These are phyloP conservation scores for Drosophila yooni DNA, from an alignment of 2,888 invertebrate genomes.

Conservation along the genomic window DNA sequence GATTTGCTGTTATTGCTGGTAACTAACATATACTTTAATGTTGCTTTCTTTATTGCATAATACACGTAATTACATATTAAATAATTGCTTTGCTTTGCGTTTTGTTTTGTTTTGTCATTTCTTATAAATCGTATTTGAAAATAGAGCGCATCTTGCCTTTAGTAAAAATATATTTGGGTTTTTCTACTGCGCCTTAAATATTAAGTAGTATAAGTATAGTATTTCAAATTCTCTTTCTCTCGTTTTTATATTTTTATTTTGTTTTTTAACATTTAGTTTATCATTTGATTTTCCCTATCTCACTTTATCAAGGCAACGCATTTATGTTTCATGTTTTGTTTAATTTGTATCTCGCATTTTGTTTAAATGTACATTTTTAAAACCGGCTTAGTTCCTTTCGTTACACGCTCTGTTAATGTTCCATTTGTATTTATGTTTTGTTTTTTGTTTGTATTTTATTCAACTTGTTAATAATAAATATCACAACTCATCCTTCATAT, in stretches of 20 bases:
- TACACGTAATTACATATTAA: constrained; percentile 75
- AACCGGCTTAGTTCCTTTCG: constrained; percentile 76
- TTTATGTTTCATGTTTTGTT: constrained; percentile 38
- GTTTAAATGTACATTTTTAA: constrained; percentile 76
- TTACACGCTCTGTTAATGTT: constrained; percentile 64
- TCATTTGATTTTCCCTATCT: constrained; percentile 52
- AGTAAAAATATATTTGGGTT: constrained; percentile 80
- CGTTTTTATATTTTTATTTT: constrained; percentile 24
- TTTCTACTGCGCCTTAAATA: constrained; percentile 71
- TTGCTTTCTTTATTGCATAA: constrained; percentile 52
- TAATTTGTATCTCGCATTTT: constrained; percentile 19
- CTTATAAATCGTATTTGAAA: constrained; percentile 78
- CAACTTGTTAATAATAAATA: constrained; percentile 84
- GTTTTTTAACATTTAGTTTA: constrained; percentile 5
- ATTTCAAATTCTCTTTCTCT: constrained; percentile 54
- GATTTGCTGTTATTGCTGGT: constrained; percentile 31
- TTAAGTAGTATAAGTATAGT: constrained; percentile 55
- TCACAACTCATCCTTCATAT: constrained; percentile 84
- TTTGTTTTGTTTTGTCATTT: constrained; percentile 54
- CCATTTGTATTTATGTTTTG: constrained; percentile 37
- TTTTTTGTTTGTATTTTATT: constrained; percentile 49
- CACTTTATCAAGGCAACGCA: constrained; percentile 67
- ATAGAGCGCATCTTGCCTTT: constrained; percentile 77
- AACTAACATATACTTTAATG: constrained; percentile 19
- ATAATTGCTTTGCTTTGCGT: constrained; percentile 78